Evolutionary conservation across 2,113 vertebrate genomes (phyloP), one percentile per base, ranked within the genome.

Genomic region (Festucalex cinctus): DNA sequence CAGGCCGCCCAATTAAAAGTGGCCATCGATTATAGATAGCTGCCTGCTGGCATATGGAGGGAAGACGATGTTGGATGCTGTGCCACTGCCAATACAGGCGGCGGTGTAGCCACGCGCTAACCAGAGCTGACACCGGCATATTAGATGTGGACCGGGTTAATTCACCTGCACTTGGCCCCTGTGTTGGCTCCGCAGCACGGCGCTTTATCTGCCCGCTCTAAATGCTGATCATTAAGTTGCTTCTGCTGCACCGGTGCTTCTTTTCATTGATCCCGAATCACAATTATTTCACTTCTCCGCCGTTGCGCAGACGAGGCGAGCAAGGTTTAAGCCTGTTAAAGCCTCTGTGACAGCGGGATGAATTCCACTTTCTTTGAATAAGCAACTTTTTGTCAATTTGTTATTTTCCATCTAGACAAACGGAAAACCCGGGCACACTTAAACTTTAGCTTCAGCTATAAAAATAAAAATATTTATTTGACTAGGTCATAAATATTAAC

Each of bases 71-170:
- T 83, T 93, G 88, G 92, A 91, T 88, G 86, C 91, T 82, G 81
- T 68, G 87, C 86, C 89, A 88, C 87, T 91, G 88, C 90, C 91
- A 94, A 94, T 94, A 91, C 89, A 89, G 88, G 90, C 77, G 87
- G 71, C 92, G 88, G 90, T 90, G 19, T 93, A 91, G 84, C 70
- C 75, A 88, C 85, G 91, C 92, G 86, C 93, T 95, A 96, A 97
- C 91, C 93, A 94, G 90, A 96, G 93, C 91, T 96, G 95, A 96
- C 95, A 96, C 71, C 83, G 84, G 92, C 94, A 95, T 94, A 96
- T 97, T 96, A 95, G 93, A 93, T 92, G 90, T 93, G 95, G 94
- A 94, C 94, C 93, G 93, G 94, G 93, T 95, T 95, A 95, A 94
- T 95, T 95, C 95, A 93, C 94, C 92, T 93, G 94, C 94, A 94